Base-by-base conservation (phyloP, 1,140 invertebrate species). In the Asbolus verrucosus region DNA sequence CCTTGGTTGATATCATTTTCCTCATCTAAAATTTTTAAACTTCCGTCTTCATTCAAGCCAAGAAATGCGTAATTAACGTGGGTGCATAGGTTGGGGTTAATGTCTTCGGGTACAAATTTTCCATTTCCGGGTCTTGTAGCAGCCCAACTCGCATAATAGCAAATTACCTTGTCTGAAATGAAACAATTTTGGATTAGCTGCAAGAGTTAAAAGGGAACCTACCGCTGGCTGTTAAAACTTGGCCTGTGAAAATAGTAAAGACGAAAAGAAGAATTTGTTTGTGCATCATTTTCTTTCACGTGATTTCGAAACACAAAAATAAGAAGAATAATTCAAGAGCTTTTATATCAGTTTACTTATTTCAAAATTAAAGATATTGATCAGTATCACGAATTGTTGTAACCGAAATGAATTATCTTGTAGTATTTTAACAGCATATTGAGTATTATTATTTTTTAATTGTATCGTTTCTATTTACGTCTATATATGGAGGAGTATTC, bases 11-110 rank as follows among this genome's bases (percentile, higher is more conserved):
- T 80, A 31, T 91, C 90, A 50, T 89, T 81, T 69, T 84, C 88
- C 0, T 87, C 82, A 77, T 92, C 90, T 1, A 91, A 80, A 6
- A 87, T 80, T 6, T 82, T 76, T 0, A 89, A 75, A 0, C 74
- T 77, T 1, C 85, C 86, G 41, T 79, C 80, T 6, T 46, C 69
- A 4, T 61, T 73, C 6, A 90, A 74, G 2, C 89, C 89, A 38
- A 86, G 83, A 75, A 91, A 92, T 1, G 85, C 84, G 69, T 90
- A 92, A 33, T 90, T 86, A 1, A 90, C 54, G 77, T 92, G 87
- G 0, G 89, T 90, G 73, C 89, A 92, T 1, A 90, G 78, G 1
- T 72, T 75, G 0, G 89, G 84, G 70, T 90, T 83, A 13, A 91
- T 85, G 27, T 86, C 70, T 1, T 83, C 77, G 0, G 54, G 24